phyloP scores from a whole-genome alignment of 2,888 invertebrate species.

The Pseudeuparius sepicola region DNA sequence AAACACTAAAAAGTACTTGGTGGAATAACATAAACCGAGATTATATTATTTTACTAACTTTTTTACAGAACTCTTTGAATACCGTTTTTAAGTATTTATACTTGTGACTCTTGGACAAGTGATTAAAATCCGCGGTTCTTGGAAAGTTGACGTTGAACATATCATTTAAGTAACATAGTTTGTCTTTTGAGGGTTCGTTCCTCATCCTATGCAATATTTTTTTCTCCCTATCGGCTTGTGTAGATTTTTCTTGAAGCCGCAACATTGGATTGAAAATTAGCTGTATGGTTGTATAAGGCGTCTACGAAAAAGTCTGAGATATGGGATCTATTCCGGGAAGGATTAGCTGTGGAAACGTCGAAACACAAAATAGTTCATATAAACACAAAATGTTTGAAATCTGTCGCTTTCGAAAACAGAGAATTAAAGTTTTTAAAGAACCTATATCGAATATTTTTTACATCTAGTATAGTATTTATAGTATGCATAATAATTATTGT shows the following conservation, averaged over 20 bases:
- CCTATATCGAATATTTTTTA: no score
- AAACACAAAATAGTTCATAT: no score
- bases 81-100: no score
- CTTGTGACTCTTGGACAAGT: constrained; percentile 1
- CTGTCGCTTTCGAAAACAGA: no score
- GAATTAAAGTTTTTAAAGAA: no score
- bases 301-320: constrained; percentile 32
- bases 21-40: neutral
- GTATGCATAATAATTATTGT: no score
- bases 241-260: constrained; percentile 32
- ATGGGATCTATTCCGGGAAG: no score
- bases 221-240: constrained; percentile 35
- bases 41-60: constrained; percentile 1
- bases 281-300: constrained; percentile 38
- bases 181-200: constrained; percentile 33
- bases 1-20: constrained; percentile 18
- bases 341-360: no score
- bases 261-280: constrained; percentile 39
- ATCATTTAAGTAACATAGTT: constrained; percentile 41
- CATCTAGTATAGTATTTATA: no score
- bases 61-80: neutral
- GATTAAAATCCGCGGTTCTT: constrained; percentile 23
- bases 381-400: no score
- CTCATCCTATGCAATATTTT: constrained; percentile 34
- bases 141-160: constrained; percentile 42